phyloP scores from a whole-genome alignment of 2,797 vertebrate species.

The Pseudochirops corinnae region DNA sequence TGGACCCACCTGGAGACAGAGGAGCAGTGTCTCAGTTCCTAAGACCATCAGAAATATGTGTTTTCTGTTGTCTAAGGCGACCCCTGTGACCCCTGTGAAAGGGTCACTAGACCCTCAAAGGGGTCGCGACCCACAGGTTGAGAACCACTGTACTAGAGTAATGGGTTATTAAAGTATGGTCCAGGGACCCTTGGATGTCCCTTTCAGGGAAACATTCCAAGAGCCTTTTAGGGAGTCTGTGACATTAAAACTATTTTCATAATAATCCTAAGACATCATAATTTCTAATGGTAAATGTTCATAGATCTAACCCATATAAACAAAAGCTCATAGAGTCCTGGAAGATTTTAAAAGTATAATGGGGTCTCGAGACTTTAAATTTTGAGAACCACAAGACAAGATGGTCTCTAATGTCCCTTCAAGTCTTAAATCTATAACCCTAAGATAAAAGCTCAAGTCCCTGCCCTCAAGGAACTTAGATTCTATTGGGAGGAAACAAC shows the following conservation, averaged over 20 bases:
- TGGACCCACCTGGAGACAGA: too few relatives aligned
- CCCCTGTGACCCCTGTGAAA: too few relatives aligned
- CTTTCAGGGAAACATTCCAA: neutral
- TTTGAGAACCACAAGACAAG: neutral
- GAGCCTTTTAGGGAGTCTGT: neutral
- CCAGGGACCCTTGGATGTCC: neutral
- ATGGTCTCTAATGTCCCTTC: neutral
- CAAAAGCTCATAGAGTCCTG: neutral
- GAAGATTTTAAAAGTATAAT: neutral
- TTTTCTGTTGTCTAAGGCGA: too few relatives aligned
- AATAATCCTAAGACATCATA: too few relatives aligned
- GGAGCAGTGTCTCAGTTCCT: too few relatives aligned
- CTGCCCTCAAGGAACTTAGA: neutral
- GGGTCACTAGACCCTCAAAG: too few relatives aligned
- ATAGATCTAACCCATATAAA: neutral
- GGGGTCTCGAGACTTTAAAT: neutral
- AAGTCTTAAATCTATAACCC: neutral
- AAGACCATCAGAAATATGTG: too few relatives aligned
- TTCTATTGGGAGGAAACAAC: neutral
- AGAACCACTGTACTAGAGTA: neutral
- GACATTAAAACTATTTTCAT: neutral
- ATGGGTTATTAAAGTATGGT: neutral
- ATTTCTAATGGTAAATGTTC: neutral
- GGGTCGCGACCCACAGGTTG: too few relatives aligned
- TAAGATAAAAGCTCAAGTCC: neutral